Evolutionary conservation across 2,113 vertebrate species (phyloP), one percentile per base, ranked within the genome.

Genomic region (Scomber japonicus): DNA sequence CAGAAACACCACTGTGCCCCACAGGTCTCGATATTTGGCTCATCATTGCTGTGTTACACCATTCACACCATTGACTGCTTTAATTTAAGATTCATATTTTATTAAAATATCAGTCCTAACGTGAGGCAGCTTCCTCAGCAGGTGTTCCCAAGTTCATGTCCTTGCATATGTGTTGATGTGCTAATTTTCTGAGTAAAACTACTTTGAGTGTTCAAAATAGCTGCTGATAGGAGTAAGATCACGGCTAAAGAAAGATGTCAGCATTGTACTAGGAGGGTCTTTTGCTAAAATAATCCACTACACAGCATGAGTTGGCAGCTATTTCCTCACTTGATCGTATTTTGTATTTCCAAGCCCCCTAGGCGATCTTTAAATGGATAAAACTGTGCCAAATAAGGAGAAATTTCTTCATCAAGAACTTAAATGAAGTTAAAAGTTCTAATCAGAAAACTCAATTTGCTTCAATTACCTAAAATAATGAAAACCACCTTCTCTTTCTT

Each of bases 401-500:
- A 50, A 80, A 11, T 56, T 27, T 67, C 55, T 31, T 71, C 55
- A 71, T 56, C 16, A 11, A 13, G 13, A 27, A 67, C 13, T 57
- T 64, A 40, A 35, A 35, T 5, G 7, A 30, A 51, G 5, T 48
- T 16, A 50, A 66, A 81, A 53, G 17, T 55, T 71, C 7, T 15
- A 45, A 17, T 60, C 16, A 65, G 48, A 44, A 71, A 60, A 16
- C 4, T 72, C 17, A 0, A 8, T 60, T 65, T 59, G 40, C 4
- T 21, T 77, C 51, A 35, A 27, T 40, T 55, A 45, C 35, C 59
- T 46, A 30, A 68, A 65, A 46, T 21, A 64, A 31, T 17, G 14
- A 71, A 21, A 31, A 4, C 9, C 48, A 15, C 3, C 19, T 56
- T 80, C 46, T 68, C 49, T 55, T 51, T 64, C 27, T 75, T 65